Base-by-base conservation (phyloP, 1,140 invertebrate species). In the Caenorhabditis tropicalis region DNA sequence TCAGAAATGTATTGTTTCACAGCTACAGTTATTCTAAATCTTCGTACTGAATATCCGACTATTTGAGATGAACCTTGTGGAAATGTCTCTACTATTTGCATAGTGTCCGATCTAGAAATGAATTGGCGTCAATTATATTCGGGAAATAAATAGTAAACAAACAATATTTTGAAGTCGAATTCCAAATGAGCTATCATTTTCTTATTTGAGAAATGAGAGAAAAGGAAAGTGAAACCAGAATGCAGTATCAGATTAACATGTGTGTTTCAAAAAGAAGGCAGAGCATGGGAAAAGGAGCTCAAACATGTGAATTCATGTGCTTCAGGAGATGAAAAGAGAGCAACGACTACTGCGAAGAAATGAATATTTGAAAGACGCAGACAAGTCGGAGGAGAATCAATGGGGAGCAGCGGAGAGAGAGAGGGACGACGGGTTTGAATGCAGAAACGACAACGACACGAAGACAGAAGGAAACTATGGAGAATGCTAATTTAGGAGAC, bases 401-500 rank as follows among this genome's bases (percentile, higher is more conserved):
- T 74, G 65, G 65, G 65, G 29, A 43, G 65, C 65, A 74, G 36
- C 36, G 65, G 36, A n/a, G n/a, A 21, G 21, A 51, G n/a, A 21
- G 36, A 33, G 29, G 33, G 58, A 65, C 29, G 31, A 65, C 36
- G 7, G 36, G 33, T 74, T 43, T 9, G 29, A 24, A 56, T 21
- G 53, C 9, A 19, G 49, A 51, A 51, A 51, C 49, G 49, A 56
- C 1, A 74, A 43, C 65, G 36, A 24, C 65, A 43, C 12, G 65
- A 43, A 43, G 31, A 36, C 10, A 65, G 36, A 74, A 21, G n/a
- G 15, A 21, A 9, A 36, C 4, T 16, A 21, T 9, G 31, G n/a
- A 46, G 65, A 21, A 74, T 74, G 65, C 65, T 74, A 74, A 74
- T 74, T 74, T 74, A 10, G 65, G 36, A 46, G 65, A 43, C 16